Evolutionary conservation across 2,888 invertebrate genomes (phyloP).

Genomic region (Congeria kusceri): DNA sequence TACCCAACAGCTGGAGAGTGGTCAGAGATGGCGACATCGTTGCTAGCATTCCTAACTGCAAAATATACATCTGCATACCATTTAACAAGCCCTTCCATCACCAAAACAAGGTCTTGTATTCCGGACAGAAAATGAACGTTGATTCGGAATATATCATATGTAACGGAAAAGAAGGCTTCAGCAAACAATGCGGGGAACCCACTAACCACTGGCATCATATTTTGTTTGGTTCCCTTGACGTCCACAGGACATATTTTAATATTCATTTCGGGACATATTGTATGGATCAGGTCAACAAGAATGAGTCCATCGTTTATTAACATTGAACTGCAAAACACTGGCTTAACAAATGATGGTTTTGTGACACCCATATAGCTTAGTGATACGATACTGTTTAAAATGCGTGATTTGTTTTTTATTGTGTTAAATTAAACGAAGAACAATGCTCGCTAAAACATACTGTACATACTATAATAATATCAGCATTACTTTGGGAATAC

Average conservation of each 20-base stretch:
- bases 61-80: slow-evolving; percentile 25
- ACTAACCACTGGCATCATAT: not conserved
- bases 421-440: too few relatives aligned
- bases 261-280: slow-evolving; percentile 54
- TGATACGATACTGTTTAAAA: too few relatives aligned
- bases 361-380: too few relatives aligned
- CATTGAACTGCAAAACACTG: too few relatives aligned
- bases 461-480: too few relatives aligned
- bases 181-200: slow-evolving; percentile 16
- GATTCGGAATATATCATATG: slow-evolving; percentile 44
- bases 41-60: slow-evolving; percentile 45
- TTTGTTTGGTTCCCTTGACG: slow-evolving; percentile 9
- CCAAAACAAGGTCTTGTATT: slow-evolving; percentile 46
- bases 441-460: too few relatives aligned
- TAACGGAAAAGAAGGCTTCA: slow-evolving; percentile 41
- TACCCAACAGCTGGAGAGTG: slow-evolving; percentile 54
- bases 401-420: too few relatives aligned
- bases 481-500: too few relatives aligned
- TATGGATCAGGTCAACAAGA: slow-evolving; percentile 35
- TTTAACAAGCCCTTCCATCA: slow-evolving; percentile 55
- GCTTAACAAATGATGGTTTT: too few relatives aligned
- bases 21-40: slow-evolving; percentile 46
- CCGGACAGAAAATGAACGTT: slow-evolving; percentile 22
- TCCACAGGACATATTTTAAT: slow-evolving; percentile 47
- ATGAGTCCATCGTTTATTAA: too few relatives aligned